Percentiles rank a stretch among this genome's conserved stretches.
Conservation (phyloP, 2,797 vertebrate species). For the Podarcis siculus region DNA sequence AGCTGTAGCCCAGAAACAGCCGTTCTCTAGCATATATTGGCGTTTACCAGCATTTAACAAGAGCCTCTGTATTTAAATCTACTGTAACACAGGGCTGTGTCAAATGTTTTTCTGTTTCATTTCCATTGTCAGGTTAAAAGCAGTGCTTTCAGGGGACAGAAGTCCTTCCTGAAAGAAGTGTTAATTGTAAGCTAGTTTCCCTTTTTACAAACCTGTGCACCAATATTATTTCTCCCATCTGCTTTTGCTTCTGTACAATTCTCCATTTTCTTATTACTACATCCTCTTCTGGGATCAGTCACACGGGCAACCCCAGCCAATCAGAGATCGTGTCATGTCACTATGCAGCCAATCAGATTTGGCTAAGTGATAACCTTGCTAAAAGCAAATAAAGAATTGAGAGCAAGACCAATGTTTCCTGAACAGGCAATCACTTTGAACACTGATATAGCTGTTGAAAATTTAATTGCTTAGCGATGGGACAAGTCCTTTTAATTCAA, state of each 20-base stretch:
- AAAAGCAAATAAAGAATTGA: neutral
- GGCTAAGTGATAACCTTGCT: neutral
- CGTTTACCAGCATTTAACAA: neutral
- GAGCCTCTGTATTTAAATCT: neutral
- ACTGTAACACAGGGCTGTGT: too few species aligned
- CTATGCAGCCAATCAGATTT: neutral
- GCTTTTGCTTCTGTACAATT: neutral
- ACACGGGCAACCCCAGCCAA: neutral
- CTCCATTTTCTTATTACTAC: neutral
- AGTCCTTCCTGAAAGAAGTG: neutral
- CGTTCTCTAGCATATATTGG: neutral
- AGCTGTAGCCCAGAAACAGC: neutral
- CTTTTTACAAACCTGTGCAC: neutral
- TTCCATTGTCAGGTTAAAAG: neutral
- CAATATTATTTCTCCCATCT: neutral
- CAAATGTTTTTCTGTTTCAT: neutral
- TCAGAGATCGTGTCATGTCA: neutral
- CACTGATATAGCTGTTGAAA: too few species aligned
- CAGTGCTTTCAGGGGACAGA: neutral
- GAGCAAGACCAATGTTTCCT: neutral
- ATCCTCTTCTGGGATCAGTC: neutral
- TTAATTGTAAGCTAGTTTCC: neutral
- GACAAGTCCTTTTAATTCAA: fast-evolving
- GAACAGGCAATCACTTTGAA: neutral
- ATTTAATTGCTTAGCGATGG: neutral